Evolutionary conservation across 2,113 vertebrate species (phyloP), one percentile per base, ranked within the genome.

Genomic region (Hystrix brachyura): DNA sequence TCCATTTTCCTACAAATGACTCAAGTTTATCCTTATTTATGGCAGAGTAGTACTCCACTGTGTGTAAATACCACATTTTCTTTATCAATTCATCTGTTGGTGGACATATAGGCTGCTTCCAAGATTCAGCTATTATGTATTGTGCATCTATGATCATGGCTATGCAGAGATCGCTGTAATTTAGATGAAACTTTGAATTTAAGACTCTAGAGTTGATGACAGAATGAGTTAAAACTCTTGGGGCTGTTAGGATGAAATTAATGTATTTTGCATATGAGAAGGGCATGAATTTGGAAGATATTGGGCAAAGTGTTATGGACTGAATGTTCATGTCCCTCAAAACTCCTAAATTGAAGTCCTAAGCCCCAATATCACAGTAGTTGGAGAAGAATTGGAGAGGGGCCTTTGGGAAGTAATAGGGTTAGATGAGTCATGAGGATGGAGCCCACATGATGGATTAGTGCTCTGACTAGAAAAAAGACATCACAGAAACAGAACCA

Each of bases 261-360:
- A 18, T 79, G 3, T 55, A 55, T 34, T 81, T 64, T 87, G 1
- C 6, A 46, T 60, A 25, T 62, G 19, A 80, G 25, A 53, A 87
- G n/a, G 19, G 19, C 29, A 57, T 29, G 55, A 72, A 34, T 71
- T 87, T 87, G 32, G 19, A 27, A 5, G 21, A 5, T 3, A 23
- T 55, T 21, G 21, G 5, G 21, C 27, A 87, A 91, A 87, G 29
- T 57, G 21, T 38, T 86, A 90, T 46, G n/a, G 32, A 79, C 23
- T 87, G 18, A 78, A 83, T 83, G 25, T 34, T 86, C 53, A 14
- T 89, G 48, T 89, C 51, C 23, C 13, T 32, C 27, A 53, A 82
- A 93, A 62, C 43, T 79, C 80, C 29, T 82, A 86, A 59, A n/a
- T 51, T 94, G 71, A 94, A 89, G 8, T 38, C 13, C 34, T 81